Evolutionary conservation across 2,888 invertebrate genomes (phyloP).

Genomic region (Cylindroiulus punctatus): DNA sequence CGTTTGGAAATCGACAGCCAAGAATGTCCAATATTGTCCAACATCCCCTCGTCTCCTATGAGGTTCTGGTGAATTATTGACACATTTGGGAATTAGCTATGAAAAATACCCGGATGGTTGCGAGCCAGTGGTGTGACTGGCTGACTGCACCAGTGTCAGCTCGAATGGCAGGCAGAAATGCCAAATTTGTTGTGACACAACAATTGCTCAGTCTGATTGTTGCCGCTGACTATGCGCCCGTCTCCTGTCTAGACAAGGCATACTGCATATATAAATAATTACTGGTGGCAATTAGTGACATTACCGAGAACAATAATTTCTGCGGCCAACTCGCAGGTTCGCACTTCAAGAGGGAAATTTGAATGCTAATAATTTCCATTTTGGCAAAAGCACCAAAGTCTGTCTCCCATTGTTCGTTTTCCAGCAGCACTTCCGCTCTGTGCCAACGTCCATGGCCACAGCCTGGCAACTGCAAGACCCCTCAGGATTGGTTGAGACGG

Average conservation of each 20-base stretch:
- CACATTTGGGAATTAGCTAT: no score
- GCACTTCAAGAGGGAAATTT: neutral
- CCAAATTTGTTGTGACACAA: neutral
- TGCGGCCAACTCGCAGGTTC: neutral
- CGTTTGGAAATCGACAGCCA: no score
- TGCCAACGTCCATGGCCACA: neutral
- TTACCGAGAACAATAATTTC: neutral
- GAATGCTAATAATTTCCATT: neutral
- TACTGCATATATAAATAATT: constrained; percentile 6
- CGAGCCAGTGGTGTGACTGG: neutral
- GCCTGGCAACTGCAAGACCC: neutral
- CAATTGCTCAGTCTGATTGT: neutral
- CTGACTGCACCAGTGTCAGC: neutral
- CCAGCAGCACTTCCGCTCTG: neutral
- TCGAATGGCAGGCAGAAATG: neutral
- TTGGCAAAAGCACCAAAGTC: neutral
- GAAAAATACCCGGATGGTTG: neutral
- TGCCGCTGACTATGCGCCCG: neutral
- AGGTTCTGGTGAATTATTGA: no score
- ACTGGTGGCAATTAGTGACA: neutral
- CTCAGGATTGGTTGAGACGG: neutral
- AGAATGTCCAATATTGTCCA: no score
- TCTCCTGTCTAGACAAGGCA: neutral
- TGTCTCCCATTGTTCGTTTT: neutral
- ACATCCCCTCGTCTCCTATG: no score